Conservation (phyloP, 2,797 vertebrate species). For the Ficedula albicollis region DNA sequence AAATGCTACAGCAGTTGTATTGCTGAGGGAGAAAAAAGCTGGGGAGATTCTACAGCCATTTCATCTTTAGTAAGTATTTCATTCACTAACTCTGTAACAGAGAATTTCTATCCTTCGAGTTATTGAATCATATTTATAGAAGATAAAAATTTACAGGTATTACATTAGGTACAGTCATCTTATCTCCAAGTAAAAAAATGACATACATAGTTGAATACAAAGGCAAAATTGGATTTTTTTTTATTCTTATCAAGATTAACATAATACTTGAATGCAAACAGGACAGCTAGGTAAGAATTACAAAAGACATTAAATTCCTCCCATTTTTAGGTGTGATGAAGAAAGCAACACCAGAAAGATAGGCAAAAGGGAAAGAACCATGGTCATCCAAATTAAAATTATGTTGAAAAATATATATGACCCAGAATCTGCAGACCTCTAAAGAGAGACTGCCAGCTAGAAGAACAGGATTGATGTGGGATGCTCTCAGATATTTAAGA, state of each 20-base stretch:
- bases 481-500: neutral
- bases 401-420: neutral
- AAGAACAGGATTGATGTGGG: neutral
- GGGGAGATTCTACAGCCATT: neutral
- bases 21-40: neutral
- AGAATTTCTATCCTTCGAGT: conserved; percentile 17
- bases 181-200: conserved; percentile 37
- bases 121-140: conserved; percentile 26
- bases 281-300: neutral
- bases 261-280: conserved; percentile 45
- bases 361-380: neutral
- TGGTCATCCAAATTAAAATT: neutral
- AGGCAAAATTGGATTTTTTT: conserved; percentile 26
- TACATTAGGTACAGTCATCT: conserved; percentile 4
- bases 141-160: conserved; percentile 50
- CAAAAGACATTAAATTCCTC: neutral
- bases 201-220: conserved; percentile 43
- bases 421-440: neutral
- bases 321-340: neutral
- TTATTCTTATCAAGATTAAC: conserved; percentile 31
- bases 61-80: neutral
- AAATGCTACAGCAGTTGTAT: neutral
- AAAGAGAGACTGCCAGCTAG: neutral
- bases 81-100: conserved; percentile 7
- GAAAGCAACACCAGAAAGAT: neutral